Base-by-base conservation (phyloP, 2,797 vertebrate genomes). In the Urocyon cinereoargenteus region DNA sequence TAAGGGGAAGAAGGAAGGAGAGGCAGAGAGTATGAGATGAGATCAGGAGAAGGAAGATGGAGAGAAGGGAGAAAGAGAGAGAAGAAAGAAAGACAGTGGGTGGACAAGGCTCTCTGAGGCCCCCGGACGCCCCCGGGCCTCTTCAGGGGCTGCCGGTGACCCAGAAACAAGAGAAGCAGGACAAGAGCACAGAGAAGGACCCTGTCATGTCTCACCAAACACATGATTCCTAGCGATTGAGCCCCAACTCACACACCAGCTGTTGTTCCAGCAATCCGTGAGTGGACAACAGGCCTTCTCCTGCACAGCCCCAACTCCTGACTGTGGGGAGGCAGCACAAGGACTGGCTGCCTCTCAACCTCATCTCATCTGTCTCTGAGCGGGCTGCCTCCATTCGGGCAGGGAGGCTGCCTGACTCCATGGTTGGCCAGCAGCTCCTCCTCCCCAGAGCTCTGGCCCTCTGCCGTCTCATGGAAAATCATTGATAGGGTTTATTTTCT, bases 401-500 rank as follows among this genome's bases (percentile, higher is more conserved):
- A 70, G 55, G 36, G 51, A 83, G 45, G 34, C 68, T 51, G 51
- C 36, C 19, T 36, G n/a, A 9, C 16, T 59, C 11, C 34, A 49
- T 4, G 0, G 24, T 0, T 2, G 12, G 24, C 45, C 79, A n/a
- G 2, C 6, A 0, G 15, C 5, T 21, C 57, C 68, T 34, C 49
- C 31, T 51, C 10, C 36, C 61, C 57, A 28, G 73, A 82, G 22
- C 5, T 16, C 86, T 36, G 6, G 36, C 15, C 31, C n/a, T 62
- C 34, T 62, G 24, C 28, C 12, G 70, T 84, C 95, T 86, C 49
- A 11, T 55, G 82, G 79, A 92, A 95, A 91, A 93, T 21, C 78
- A 68, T 86, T 8, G 40, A 55, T 61, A 62, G 18, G 10, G 24
- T 70, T 96, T 97, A 96, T 96, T 97, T 96, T 96, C 94, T 93